Base-by-base conservation (phyloP, 2,113 vertebrate species). In the Martes martes region DNA sequence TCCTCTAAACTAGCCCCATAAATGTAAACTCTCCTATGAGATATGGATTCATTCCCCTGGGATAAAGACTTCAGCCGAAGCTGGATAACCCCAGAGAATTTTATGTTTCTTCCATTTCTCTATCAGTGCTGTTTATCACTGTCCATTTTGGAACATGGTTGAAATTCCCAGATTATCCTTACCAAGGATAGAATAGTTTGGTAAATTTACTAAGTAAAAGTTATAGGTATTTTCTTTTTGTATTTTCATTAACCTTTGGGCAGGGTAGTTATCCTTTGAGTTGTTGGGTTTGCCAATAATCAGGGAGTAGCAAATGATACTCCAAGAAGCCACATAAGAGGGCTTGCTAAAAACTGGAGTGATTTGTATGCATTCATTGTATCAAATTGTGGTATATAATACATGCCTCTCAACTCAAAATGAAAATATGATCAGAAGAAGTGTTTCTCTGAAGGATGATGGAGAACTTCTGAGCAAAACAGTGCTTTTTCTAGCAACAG, bases 161-260 rank as follows among this genome's bases (percentile, higher is more conserved):
- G 89, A 83, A 90, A 96, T 96, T 96, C 76, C 61, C 96, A 28
- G 23, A 79, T 81, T 91, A 74, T 26, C 78, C 78, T 84, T 91
- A 69, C 31, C 39, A 96, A 42, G 36, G 52, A 83, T 11, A 47
- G 50, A 39, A 39, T 19, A 59, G 36, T 78, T 86, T 57, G 50
- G 18, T 57, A 39, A 59, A 52, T 95, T 97, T 67, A 94, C 67
- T 59, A 92, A 92, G 73, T 50, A 90, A 47, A 92, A 47, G 24
- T n/a, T 47, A 36, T 21, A 59, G 15, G 14, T 74, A 6, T 89
- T 84, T 85, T 65, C 19, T 26, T 88, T 76, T 59, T 92, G 23
- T 24, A 45, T 16, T 74, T 84, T 55, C 36, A 23, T 67, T 87
- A 28, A 55, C 87, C 71, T 86, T 11, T 57, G 50, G 18, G 36